Evolutionary conservation across 2,888 invertebrate species (phyloP).

Genomic region (Platycheirus rosarum): DNA sequence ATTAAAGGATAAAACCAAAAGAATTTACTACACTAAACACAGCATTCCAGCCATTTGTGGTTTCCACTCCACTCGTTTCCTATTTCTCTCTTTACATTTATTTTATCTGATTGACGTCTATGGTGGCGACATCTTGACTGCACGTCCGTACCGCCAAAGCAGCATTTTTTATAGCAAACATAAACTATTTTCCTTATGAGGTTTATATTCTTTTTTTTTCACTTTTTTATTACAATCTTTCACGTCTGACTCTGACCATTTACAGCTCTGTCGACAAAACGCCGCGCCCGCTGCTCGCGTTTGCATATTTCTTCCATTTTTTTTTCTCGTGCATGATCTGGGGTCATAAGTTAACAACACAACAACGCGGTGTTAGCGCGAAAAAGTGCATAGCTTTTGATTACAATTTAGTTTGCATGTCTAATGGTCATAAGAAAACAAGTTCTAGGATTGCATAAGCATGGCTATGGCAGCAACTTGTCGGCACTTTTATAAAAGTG

Average conservation of each 20-base stretch:
- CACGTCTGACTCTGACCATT: constrained; percentile 57
- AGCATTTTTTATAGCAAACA: constrained; percentile 30
- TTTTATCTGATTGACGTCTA: constrained; percentile 66
- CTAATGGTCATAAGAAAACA: constrained; percentile 73
- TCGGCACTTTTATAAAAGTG: constrained; percentile 65
- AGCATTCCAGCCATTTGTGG: constrained; percentile 13
- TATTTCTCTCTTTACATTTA: not conserved
- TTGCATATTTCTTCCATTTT: constrained; percentile 27
- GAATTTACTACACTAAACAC: constrained; percentile 13
- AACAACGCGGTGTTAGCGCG: constrained; percentile 46
- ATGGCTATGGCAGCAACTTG: constrained; percentile 37
- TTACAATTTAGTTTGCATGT: constrained; percentile 65
- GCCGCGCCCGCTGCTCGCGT: constrained; percentile 51
- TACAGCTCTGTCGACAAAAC: constrained; percentile 51
- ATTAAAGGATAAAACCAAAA: constrained; percentile 7
- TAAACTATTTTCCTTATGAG: constrained; percentile 59
- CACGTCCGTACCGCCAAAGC: constrained; percentile 58
- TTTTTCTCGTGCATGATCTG: constrained; percentile 63
- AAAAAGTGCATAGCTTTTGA: constrained; percentile 39
- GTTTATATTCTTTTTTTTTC: constrained; percentile 8
- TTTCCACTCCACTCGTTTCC: not conserved
- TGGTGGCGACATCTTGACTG: constrained; percentile 68
- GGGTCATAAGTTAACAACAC: constrained; percentile 73
- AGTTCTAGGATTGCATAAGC: constrained; percentile 73
- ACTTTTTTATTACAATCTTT: constrained; percentile 37